These are phyloP conservation scores for Rafetus swinhoei DNA, from an alignment of 2,113 vertebrate species.

Conservation along the genomic window DNA sequence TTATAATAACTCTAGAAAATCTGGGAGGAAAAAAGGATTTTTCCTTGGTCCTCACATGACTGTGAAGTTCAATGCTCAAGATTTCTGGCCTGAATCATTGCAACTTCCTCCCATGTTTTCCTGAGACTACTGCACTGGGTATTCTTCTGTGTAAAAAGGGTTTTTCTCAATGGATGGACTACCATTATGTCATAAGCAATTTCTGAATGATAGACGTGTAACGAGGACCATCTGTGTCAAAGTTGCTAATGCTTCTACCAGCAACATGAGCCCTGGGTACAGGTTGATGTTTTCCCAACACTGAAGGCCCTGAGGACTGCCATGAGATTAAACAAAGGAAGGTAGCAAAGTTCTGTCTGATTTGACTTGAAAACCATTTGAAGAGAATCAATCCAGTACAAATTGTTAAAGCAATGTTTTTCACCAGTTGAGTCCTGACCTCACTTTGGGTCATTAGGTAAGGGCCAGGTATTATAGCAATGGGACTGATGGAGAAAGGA, in stretches of 20 bases:
- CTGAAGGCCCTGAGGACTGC: slow-evolving; percentile 69
- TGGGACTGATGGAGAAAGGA: slow-evolving; percentile 33
- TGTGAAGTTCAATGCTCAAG: slow-evolving; percentile 53
- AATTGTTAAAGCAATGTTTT: slow-evolving; percentile 30
- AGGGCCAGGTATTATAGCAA: slow-evolving; percentile 38
- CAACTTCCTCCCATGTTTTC: slow-evolving; percentile 60
- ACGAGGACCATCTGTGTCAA: slow-evolving; percentile 54
- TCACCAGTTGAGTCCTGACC: slow-evolving; percentile 13
- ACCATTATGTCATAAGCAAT: slow-evolving; percentile 43
- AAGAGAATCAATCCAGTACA: slow-evolving; percentile 40
- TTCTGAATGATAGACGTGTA: slow-evolving; percentile 29
- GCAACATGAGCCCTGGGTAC: slow-evolving; percentile 53
- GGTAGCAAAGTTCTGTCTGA: slow-evolving; percentile 46
- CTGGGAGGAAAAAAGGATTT: slow-evolving; percentile 47
- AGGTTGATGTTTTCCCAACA: slow-evolving; percentile 45
- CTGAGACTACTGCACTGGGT: slow-evolving; percentile 62
- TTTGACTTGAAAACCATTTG: slow-evolving; percentile 39
- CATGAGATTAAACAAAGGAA: slow-evolving; percentile 49
- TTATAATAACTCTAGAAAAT: slow-evolving; percentile 71
- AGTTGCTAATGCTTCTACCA: slow-evolving; percentile 59
- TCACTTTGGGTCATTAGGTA: neutral
- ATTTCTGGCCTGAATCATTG: slow-evolving; percentile 60
- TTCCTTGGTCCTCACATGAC: slow-evolving; percentile 55
- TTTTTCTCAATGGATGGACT: slow-evolving; percentile 44
- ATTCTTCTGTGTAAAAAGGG: slow-evolving; percentile 62